Percentiles rank a stretch among this genome's conserved stretches.
phyloP scores from a whole-genome alignment of 1,140 invertebrate genomes.

The Drosophila ohnishii region DNA sequence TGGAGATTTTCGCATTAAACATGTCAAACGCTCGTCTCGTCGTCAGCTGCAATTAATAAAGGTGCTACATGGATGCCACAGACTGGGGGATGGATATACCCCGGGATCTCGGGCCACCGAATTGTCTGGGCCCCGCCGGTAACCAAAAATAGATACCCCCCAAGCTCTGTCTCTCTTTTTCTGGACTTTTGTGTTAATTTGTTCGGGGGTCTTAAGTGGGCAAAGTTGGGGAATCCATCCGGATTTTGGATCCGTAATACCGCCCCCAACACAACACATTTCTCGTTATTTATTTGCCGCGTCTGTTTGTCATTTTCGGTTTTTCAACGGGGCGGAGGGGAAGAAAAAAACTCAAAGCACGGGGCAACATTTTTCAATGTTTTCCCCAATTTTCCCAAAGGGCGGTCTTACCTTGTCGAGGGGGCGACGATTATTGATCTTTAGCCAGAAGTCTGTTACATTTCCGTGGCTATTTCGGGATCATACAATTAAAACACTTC shows the following conservation, averaged over 20 bases:
- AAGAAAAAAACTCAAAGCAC: conserved; percentile 31
- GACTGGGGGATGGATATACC: conserved; percentile 19
- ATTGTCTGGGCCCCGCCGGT: conserved; percentile 34
- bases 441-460: conserved; percentile 68
- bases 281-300: conserved; percentile 76
- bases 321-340: neutral
- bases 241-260: conserved; percentile 11
- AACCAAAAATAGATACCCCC: conserved; percentile 50
- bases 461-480: conserved; percentile 64
- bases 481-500: conserved; percentile 60
- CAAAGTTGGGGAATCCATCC: neutral
- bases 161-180: conserved; percentile 1
- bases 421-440: conserved; percentile 71
- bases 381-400: neutral
- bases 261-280: conserved; percentile 17
- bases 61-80: conserved; percentile 66
- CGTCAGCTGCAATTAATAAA: conserved; percentile 80
- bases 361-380: conserved; percentile 60
- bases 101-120: conserved; percentile 43
- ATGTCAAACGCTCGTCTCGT: conserved; percentile 78
- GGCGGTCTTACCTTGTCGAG: conserved; percentile 7
- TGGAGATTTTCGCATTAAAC: conserved; percentile 74
- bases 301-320: conserved; percentile 74
- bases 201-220: conserved; percentile 32
- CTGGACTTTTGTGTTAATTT: conserved; percentile 57